phyloP scores from a whole-genome alignment of 2,888 invertebrate genomes.

The Lacanobia wlatinum region DNA sequence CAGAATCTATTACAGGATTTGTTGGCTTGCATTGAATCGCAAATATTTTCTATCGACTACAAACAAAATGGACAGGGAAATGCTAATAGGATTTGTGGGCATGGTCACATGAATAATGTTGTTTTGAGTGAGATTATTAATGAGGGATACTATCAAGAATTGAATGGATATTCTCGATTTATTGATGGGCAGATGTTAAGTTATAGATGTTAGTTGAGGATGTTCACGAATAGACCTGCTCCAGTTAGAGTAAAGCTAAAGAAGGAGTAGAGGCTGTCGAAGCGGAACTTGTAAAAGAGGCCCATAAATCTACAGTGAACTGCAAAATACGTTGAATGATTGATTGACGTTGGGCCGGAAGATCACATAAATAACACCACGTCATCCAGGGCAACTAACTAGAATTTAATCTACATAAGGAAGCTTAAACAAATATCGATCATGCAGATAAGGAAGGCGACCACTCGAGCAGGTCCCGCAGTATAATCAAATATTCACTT shows the following conservation, averaged over 20 bases:
- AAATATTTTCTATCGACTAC: slow-evolving; percentile 59
- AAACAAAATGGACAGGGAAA: slow-evolving; percentile 64
- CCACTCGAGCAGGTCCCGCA: slow-evolving; percentile 50
- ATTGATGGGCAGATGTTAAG: slow-evolving; percentile 44
- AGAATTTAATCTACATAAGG: slow-evolving; percentile 62
- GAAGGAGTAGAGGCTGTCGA: neutral
- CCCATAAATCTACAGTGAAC: neutral
- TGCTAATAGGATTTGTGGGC: slow-evolving; percentile 70
- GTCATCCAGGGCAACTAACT: slow-evolving; percentile 41
- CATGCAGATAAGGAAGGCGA: slow-evolving; percentile 64
- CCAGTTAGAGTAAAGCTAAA: neutral
- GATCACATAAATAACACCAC: neutral
- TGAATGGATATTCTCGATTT: slow-evolving; percentile 48
- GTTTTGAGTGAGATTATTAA: slow-evolving; percentile 66
- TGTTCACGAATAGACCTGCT: neutral
- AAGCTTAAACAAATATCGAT: slow-evolving; percentile 64
- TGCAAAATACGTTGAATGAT: slow-evolving; percentile 7
- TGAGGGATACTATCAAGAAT: slow-evolving; percentile 50
- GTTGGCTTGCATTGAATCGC: slow-evolving; percentile 66
- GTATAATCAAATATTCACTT: slow-evolving; percentile 80
- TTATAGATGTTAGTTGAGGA: slow-evolving; percentile 11
- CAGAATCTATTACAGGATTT: slow-evolving; percentile 69
- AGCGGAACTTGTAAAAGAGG: neutral
- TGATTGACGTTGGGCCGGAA: slow-evolving; percentile 15
- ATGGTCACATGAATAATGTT: slow-evolving; percentile 67